These are phyloP conservation scores for Aplysia californica DNA, from an alignment of 1,140 invertebrate genomes.

Conservation along the genomic window DNA sequence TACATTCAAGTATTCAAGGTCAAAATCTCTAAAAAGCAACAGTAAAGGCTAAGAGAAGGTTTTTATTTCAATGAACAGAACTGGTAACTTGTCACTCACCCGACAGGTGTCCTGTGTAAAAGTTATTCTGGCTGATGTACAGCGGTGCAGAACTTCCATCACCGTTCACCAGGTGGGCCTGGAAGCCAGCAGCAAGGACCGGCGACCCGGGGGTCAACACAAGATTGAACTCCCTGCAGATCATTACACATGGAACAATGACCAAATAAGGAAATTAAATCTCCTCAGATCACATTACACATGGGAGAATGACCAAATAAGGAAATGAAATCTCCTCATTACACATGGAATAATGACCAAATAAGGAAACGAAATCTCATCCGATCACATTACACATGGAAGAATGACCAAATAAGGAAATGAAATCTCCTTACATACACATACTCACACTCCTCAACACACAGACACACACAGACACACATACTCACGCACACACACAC, in stretches of 20 bases:
- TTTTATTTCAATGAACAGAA: background rate
- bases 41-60: background rate
- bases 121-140: constrained; percentile 18
- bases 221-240: constrained; percentile 17
- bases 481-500: background rate
- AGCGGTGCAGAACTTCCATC: constrained; percentile 10
- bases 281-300: background rate
- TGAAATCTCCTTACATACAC: background rate
- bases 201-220: constrained; percentile 15
- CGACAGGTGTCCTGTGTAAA: constrained; percentile 18
- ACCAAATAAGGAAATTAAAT: background rate
- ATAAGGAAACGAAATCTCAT: background rate
- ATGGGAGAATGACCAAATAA: background rate
- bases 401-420: too few species aligned
- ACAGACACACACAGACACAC: too few species aligned
- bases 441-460: background rate
- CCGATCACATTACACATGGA: background rate
- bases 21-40: background rate
- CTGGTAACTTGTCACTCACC: background rate
- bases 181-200: constrained; percentile 2
- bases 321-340: background rate
- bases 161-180: constrained; percentile 6
- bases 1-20: background rate
- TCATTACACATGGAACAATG: background rate
- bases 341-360: background rate